Conservation (phyloP, 92 coral and sea anemone genomes). For the Actinostola sp. region DNA sequence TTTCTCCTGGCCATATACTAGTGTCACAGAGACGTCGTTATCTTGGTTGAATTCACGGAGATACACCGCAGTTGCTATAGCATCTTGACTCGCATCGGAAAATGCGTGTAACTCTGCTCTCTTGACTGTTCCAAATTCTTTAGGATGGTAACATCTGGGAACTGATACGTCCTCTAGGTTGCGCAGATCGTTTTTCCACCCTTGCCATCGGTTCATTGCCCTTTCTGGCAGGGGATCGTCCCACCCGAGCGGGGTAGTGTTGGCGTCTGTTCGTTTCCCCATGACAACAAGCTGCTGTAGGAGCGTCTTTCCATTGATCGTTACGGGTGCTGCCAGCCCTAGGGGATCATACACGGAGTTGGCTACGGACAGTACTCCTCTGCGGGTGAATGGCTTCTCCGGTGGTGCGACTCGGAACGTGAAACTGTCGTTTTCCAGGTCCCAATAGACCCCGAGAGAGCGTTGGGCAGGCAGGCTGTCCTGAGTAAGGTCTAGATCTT, state of each 20-base stretch:
- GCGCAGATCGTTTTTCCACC: conserved; percentile 27
- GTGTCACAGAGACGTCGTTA: conserved; percentile 1
- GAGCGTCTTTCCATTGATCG: conserved; percentile 28
- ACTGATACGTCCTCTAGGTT: conserved; percentile 21
- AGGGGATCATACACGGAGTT: conserved; percentile 44
- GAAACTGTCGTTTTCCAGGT: conserved; percentile 54
- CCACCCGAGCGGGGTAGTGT: conserved; percentile 44
- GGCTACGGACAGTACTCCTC: conserved; percentile 59
- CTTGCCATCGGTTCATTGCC: conserved; percentile 20
- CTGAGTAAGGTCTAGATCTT: conserved; percentile 47
- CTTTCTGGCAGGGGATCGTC: conserved; percentile 33
- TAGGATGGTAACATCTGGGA: conserved; percentile 32
- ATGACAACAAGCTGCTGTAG: conserved; percentile 31
- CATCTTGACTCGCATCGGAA: conserved; percentile 36
- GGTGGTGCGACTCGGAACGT: conserved; percentile 40
- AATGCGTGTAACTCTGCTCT: conserved; percentile 39
- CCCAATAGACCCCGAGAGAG: conserved; percentile 61
- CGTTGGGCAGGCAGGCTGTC: conserved; percentile 62
- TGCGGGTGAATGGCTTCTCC: conserved; percentile 57
- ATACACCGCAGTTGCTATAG: conserved; percentile 18
- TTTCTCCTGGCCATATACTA: conserved; percentile 31
- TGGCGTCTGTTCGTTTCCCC: conserved; percentile 37
- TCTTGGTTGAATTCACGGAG: background rate
- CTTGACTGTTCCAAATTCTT: conserved; percentile 15
- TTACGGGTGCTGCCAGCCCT: conserved; percentile 40